Conservation (phyloP, 2,888 invertebrate species). For the Catotricha subobsoleta region DNA sequence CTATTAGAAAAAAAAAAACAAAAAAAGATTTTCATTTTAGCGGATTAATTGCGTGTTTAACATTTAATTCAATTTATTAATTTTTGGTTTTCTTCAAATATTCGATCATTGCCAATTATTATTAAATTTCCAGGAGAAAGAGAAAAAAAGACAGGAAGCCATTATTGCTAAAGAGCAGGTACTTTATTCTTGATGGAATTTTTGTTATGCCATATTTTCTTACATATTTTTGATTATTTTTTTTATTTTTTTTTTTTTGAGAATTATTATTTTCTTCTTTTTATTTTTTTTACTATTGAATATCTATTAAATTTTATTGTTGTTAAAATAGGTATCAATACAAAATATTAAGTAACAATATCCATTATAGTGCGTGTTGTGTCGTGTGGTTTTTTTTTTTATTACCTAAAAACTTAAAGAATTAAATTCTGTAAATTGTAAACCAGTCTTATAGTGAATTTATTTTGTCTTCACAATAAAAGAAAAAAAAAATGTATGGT, state of each 20-base stretch:
- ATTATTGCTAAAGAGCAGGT: constrained; percentile 84
- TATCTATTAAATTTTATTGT: background rate
- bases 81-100: too few species aligned
- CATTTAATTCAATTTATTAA: too few species aligned
- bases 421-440: too few species aligned
- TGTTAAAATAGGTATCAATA: background rate
- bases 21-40: too few species aligned
- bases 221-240: constrained; percentile 10
- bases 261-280: constrained; percentile 14
- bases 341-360: background rate
- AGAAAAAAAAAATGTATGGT: too few species aligned
- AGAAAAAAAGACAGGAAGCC: constrained; percentile 76
- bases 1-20: too few species aligned
- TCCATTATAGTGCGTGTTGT: too few species aligned
- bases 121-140: constrained; percentile 54
- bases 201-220: constrained; percentile 8
- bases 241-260: constrained; percentile 7
- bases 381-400: too few species aligned
- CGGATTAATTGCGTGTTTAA: too few species aligned
- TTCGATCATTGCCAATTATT: background rate
- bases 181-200: constrained; percentile 22
- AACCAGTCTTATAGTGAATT: too few species aligned
- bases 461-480: too few species aligned
- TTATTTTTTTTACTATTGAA: constrained; percentile 1
- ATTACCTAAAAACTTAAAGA: too few species aligned